phyloP scores from a whole-genome alignment of 2,113 vertebrate species.

The Hystrix cristata region DNA sequence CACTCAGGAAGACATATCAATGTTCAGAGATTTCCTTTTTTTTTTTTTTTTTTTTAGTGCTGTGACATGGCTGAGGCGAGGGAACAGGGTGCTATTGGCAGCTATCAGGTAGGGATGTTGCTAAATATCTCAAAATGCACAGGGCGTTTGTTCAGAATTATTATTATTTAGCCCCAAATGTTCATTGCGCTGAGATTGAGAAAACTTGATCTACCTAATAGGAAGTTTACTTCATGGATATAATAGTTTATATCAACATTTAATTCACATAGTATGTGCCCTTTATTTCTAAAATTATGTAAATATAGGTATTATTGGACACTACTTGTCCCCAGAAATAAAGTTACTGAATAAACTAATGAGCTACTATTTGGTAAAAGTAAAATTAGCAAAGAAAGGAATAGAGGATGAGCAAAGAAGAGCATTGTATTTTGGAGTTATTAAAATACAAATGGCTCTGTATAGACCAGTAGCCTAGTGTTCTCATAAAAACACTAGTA shows the following conservation, averaged over 20 bases:
- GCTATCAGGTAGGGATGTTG: neutral
- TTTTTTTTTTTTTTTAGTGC: neutral
- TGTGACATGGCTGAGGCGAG: neutral
- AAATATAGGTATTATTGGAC: conserved; percentile 26
- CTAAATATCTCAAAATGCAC: neutral
- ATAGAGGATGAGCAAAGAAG: neutral
- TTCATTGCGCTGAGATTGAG: neutral
- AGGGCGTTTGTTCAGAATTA: neutral
- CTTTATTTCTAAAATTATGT: neutral
- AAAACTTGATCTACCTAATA: neutral
- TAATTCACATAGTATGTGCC: neutral
- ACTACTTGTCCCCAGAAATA: neutral
- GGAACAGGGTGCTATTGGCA: neutral
- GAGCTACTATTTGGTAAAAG: neutral
- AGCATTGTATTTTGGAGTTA: neutral
- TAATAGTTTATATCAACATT: neutral
- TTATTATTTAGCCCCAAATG: neutral
- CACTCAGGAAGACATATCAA: neutral
- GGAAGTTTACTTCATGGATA: neutral
- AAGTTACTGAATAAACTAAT: neutral
- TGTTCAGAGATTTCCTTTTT: neutral
- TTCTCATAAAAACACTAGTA: neutral
- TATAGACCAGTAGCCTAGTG: neutral
- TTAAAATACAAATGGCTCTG: conserved; percentile 43
- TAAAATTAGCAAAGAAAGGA: conserved; percentile 34